phyloP scores from a whole-genome alignment of 2,888 invertebrate genomes.

The Clusia tigrina region DNA sequence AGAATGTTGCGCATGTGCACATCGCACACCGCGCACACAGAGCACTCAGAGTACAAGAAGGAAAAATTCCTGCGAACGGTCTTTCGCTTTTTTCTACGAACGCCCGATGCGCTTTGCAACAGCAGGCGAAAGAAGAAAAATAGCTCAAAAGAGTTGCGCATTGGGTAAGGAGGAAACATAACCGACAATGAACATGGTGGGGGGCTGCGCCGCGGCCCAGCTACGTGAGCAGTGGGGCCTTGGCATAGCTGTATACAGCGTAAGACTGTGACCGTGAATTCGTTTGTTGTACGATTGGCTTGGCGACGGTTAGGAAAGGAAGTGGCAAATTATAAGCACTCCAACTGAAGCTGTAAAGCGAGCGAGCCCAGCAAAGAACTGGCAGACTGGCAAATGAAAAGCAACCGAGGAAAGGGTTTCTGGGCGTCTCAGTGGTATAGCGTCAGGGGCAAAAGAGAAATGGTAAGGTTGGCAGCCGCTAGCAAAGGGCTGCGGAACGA shows the following conservation, averaged over 20 bases:
- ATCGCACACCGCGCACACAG: too few species aligned
- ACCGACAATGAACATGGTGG: conserved; percentile 3
- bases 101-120: not conserved
- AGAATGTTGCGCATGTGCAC: not conserved
- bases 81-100: conserved; percentile 3
- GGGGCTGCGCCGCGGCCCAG: not conserved
- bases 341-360: not conserved
- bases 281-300: conserved; percentile 27
- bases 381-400: too few species aligned
- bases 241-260: conserved; percentile 30
- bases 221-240: conserved; percentile 2
- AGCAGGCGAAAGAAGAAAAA: not conserved
- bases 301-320: conserved; percentile 35
- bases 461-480: too few species aligned
- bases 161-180: conserved; percentile 2
- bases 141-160: not conserved
- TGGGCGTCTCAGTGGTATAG: too few species aligned
- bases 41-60: conserved; percentile 5
- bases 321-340: conserved; percentile 37
- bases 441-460: too few species aligned
- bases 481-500: too few species aligned
- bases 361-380: conserved; percentile 1
- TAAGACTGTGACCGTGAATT: conserved; percentile 41
- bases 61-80: conserved; percentile 18
- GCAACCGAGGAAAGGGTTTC: too few species aligned